Conservation (phyloP, 1,140 invertebrate genomes). For the Eriosoma lanigerum region DNA sequence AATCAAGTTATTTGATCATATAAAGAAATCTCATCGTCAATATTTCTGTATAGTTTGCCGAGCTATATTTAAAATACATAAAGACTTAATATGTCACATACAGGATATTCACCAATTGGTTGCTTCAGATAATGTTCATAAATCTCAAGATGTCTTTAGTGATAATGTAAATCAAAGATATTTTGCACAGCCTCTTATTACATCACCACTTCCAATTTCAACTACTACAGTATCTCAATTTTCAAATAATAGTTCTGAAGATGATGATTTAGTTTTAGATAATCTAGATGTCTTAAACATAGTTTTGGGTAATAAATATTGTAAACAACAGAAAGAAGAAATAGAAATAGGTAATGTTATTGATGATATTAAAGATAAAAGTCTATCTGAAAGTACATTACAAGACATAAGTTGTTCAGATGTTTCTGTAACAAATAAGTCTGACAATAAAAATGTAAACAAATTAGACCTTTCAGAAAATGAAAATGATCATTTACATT, state of each 20-base stretch:
- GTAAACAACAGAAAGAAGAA: neutral
- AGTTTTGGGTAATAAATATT: conserved; percentile 40
- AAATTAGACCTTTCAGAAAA: neutral
- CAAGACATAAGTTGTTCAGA: conserved; percentile 48
- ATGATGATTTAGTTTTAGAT: conserved; percentile 46
- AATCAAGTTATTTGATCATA: conserved; percentile 41
- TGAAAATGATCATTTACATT: neutral
- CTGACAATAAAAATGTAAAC: conserved; percentile 24
- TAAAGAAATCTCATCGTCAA: conserved; percentile 31
- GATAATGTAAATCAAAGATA: conserved; percentile 40
- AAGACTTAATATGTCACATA: conserved; percentile 36
- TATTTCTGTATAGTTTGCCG: conserved; percentile 40
- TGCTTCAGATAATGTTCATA: conserved; percentile 35
- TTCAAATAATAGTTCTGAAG: conserved; percentile 43
- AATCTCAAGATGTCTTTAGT: conserved; percentile 41
- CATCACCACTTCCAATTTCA: conserved; percentile 29
- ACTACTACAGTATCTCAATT: conserved; percentile 20
- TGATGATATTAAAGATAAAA: conserved; percentile 21
- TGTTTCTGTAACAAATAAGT: conserved; percentile 27
- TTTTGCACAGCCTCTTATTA: conserved; percentile 18
- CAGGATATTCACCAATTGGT: conserved; percentile 47
- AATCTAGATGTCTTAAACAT: conserved; percentile 30
- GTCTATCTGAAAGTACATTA: conserved; percentile 26
- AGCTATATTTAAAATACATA: conserved; percentile 48
- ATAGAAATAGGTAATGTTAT: neutral